Conservation (phyloP, 92 coral and sea anemone genomes). For the Chrysogorgia sp. region DNA sequence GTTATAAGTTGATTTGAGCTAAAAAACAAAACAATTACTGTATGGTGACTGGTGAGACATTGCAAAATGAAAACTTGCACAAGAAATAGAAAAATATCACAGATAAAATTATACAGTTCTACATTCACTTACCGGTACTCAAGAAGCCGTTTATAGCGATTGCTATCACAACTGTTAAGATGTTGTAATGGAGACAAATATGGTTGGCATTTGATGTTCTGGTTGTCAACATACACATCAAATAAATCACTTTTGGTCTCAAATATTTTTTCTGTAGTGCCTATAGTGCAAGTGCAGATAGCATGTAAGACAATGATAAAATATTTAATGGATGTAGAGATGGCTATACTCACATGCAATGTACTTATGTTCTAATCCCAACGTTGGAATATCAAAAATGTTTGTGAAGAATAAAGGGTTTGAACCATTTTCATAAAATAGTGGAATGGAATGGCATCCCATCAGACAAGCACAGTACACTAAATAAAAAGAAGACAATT, state of each 20-base stretch:
- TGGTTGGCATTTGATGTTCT: constrained; percentile 80
- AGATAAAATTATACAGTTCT: not conserved
- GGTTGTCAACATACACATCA: constrained; percentile 96
- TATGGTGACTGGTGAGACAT: no score
- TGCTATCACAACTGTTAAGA: constrained; percentile 78
- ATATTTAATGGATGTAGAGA: not conserved
- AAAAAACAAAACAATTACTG: not conserved
- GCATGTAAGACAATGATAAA: not conserved
- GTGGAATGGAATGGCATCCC: constrained; percentile 93
- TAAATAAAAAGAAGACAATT: constrained; percentile 32
- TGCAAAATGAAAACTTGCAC: not conserved
- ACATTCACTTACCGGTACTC: constrained; percentile 69
- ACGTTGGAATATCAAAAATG: constrained; percentile 81
- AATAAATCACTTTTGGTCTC: constrained; percentile 82
- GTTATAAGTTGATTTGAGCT: constrained; percentile 84
- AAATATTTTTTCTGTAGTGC: constrained; percentile 98
- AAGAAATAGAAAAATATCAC: not conserved
- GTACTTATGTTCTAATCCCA: constrained; percentile 89
- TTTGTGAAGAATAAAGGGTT: constrained; percentile 96
- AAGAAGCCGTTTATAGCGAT: constrained; percentile 78
- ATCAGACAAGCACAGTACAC: constrained; percentile 97
- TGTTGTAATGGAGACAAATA: constrained; percentile 77
- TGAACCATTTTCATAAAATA: constrained; percentile 95
- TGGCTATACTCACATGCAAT: constrained; percentile 80
- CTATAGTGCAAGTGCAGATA: constrained; percentile 41